phyloP scores from a whole-genome alignment of 2,113 vertebrate genomes.

The Rattus rattus region DNA sequence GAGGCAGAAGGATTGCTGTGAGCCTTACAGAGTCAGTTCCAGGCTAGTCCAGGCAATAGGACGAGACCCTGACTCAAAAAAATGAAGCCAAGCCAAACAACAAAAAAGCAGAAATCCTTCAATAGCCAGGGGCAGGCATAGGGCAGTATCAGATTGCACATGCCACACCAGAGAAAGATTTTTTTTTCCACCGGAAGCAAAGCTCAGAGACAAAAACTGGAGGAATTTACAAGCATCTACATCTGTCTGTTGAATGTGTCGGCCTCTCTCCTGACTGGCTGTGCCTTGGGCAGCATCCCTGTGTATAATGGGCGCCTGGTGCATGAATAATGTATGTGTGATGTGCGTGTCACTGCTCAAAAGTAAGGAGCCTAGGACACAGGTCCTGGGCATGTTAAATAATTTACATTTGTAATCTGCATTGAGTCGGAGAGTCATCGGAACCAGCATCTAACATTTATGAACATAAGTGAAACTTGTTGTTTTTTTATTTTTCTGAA shows the following conservation, averaged over 20 bases:
- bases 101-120: neutral
- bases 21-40: neutral
- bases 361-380: neutral
- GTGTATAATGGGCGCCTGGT: neutral
- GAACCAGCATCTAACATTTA: constrained; percentile 68
- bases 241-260: neutral
- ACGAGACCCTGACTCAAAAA: neutral
- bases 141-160: neutral
- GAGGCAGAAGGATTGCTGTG: neutral
- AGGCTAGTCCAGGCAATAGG: neutral
- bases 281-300: accelerated
- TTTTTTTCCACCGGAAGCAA: neutral
- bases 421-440: constrained; percentile 59
- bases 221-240: neutral
- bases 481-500: constrained; percentile 61
- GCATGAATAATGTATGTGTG: constrained; percentile 44
- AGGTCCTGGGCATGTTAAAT: constrained; percentile 67
- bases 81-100: no score
- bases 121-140: no score
- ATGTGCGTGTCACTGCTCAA: neutral
- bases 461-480: constrained; percentile 49
- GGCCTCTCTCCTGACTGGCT: neutral
- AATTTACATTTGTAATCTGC: constrained; percentile 72
- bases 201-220: neutral
- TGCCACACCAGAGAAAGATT: neutral